These are phyloP conservation scores for Hydropsyche tenuis DNA, from an alignment of 1,140 invertebrate genomes.

Conservation along the genomic window DNA sequence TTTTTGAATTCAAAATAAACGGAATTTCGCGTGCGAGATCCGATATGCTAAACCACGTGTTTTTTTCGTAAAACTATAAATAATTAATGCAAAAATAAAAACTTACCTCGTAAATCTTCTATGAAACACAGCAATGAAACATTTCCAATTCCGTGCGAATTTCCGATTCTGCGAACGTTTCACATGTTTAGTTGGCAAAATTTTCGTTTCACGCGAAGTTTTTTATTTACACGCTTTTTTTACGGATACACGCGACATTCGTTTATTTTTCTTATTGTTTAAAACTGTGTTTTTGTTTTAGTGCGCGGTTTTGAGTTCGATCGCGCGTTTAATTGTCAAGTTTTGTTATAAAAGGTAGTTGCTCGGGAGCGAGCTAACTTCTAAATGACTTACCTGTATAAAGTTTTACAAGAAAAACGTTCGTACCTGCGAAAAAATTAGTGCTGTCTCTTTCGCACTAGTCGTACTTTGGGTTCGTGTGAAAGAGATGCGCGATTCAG, in stretches of 20 bases:
- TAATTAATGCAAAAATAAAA: no score
- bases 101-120: no score
- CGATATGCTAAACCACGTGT: no score
- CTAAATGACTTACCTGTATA: slow-evolving; percentile 40
- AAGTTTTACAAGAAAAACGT: slow-evolving; percentile 37
- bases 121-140: no score
- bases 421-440: slow-evolving; percentile 33
- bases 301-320: background rate
- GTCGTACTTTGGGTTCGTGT: background rate
- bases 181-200: no score
- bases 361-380: slow-evolving; percentile 20
- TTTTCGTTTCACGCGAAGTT: background rate
- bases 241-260: background rate
- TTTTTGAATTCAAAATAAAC: no score
- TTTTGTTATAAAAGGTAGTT: slow-evolving; percentile 23
- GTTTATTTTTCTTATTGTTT: background rate
- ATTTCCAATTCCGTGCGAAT: no score
- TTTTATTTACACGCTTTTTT: no score
- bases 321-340: background rate
- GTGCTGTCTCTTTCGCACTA: background rate
- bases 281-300: background rate
- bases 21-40: no score
- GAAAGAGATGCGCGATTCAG: slow-evolving; percentile 7
- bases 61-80: no score
- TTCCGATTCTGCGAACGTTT: no score